A percentile compares a stretch with the other conserved stretches of the same genome.
phyloP scores from a whole-genome alignment of 2,888 invertebrate genomes.

The Amblyteles armatorius region DNA sequence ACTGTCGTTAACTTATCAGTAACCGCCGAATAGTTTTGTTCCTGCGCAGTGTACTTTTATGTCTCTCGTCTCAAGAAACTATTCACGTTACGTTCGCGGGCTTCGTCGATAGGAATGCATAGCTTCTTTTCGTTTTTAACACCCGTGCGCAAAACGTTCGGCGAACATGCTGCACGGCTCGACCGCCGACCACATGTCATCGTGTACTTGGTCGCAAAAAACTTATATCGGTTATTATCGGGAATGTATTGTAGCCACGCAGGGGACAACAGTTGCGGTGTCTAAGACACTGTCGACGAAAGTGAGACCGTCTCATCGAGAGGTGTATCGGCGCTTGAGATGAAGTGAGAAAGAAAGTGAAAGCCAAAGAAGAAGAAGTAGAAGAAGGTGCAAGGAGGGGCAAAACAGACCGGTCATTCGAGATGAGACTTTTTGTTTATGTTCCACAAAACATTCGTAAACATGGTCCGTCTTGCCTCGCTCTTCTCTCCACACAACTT shows the following conservation, averaged over 20 bases:
- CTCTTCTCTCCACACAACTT: background rate
- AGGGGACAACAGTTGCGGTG: background rate
- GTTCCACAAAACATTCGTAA: background rate
- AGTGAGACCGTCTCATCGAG: constrained; percentile 13
- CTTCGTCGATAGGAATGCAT: background rate
- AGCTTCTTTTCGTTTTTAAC: constrained; percentile 6
- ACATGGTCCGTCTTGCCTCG: constrained; percentile 8
- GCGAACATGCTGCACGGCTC: constrained; percentile 35
- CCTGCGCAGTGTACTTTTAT: no score
- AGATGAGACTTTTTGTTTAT: no score
- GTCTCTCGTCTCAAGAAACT: no score
- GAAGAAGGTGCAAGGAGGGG: background rate
- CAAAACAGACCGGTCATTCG: background rate
- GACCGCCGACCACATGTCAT: constrained; percentile 76
- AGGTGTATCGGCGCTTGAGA: background rate
- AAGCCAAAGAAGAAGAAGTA: constrained; percentile 59
- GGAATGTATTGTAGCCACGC: constrained; percentile 62
- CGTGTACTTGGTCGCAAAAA: constrained; percentile 53
- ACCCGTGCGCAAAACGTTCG: constrained; percentile 33
- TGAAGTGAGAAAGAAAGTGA: constrained; percentile 28
- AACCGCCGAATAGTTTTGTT: no score
- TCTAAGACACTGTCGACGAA: constrained; percentile 42
- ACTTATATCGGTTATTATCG: constrained; percentile 41
- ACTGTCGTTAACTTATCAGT: background rate
- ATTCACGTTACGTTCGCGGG: background rate